Percentiles rank a stretch among this genome's conserved stretches.
Conservation (phyloP, 2,888 invertebrate species). For the Gerris lacustris region DNA sequence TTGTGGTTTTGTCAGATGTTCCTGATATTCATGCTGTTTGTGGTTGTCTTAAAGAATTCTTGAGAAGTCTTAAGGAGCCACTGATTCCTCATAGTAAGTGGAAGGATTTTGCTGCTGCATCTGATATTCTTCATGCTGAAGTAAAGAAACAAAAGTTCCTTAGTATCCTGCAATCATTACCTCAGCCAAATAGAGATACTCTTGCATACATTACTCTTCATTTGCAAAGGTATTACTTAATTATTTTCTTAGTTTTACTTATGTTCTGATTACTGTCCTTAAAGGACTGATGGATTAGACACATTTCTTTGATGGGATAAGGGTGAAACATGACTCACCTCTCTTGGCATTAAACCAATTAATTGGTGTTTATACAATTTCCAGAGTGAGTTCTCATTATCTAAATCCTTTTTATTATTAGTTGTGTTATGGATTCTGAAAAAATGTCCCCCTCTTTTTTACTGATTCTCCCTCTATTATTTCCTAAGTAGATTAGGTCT, state of each 20-base stretch:
- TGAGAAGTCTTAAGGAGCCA: conserved; percentile 78
- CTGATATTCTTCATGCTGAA: conserved; percentile 36
- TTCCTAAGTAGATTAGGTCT: too few relatives aligned
- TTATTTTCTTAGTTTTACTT: not conserved
- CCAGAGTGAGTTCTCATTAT: too few relatives aligned
- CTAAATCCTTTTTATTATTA: too few relatives aligned
- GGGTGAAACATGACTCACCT: too few relatives aligned
- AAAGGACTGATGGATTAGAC: too few relatives aligned
- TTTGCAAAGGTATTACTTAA: conserved; percentile 52
- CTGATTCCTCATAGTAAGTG: conserved; percentile 70
- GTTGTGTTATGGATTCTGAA: too few relatives aligned
- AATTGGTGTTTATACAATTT: too few relatives aligned
- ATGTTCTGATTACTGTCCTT: too few relatives aligned
- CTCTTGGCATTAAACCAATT: too few relatives aligned
- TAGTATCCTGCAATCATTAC: conserved; percentile 69
- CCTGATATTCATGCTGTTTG: conserved; percentile 77
- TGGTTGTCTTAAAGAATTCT: conserved; percentile 88
- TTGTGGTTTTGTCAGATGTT: conserved; percentile 58
- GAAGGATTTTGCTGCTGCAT: conserved; percentile 48
- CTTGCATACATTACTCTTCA: conserved; percentile 85
- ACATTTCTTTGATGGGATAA: too few relatives aligned
- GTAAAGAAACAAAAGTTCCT: conserved; percentile 54
- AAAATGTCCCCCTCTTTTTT: too few relatives aligned
- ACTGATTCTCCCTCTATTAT: too few relatives aligned
- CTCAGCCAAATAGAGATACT: conserved; percentile 87